These are phyloP conservation scores for Endomychus coccineus DNA, from an alignment of 2,888 invertebrate species.

Conservation along the genomic window DNA sequence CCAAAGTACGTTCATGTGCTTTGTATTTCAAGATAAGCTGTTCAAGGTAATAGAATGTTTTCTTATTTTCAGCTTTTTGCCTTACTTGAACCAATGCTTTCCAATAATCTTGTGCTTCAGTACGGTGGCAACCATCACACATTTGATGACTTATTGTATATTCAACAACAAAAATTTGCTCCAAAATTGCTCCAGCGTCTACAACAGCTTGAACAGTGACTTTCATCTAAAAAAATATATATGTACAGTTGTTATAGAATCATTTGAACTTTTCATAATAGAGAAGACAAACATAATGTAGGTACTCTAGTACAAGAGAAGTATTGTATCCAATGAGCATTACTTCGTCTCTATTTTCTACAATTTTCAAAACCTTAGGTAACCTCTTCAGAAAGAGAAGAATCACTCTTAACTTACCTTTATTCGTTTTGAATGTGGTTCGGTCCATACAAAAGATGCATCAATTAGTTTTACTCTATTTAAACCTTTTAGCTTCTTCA, in stretches of 20 bases:
- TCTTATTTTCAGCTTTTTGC: conserved; percentile 85
- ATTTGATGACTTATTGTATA: conserved; percentile 87
- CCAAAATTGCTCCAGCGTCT: conserved; percentile 79
- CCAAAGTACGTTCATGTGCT: conserved; percentile 81
- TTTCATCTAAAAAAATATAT: conserved; percentile 53
- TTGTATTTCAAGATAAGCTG: conserved; percentile 94
- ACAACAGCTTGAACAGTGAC: conserved; percentile 95
- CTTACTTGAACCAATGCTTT: conserved; percentile 84
- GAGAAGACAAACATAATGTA: no score
- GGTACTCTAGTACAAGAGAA: no score
- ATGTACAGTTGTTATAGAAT: neutral
- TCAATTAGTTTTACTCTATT: conserved; percentile 86
- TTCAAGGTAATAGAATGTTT: conserved; percentile 95
- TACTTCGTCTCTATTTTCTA: neutral
- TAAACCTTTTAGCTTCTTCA: conserved; percentile 86
- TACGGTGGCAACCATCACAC: conserved; percentile 95
- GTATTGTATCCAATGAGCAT: neutral
- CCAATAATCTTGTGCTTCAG: conserved; percentile 98
- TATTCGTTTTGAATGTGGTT: conserved; percentile 95
- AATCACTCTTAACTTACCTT: conserved; percentile 63
- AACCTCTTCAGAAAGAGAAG: no score
- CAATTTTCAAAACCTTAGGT: no score
- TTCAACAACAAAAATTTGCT: conserved; percentile 94
- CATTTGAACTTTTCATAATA: neutral
- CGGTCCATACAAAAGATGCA: conserved; percentile 98